phyloP scores from a whole-genome alignment of 2,113 vertebrate species.

The Pardalotus punctatus region DNA sequence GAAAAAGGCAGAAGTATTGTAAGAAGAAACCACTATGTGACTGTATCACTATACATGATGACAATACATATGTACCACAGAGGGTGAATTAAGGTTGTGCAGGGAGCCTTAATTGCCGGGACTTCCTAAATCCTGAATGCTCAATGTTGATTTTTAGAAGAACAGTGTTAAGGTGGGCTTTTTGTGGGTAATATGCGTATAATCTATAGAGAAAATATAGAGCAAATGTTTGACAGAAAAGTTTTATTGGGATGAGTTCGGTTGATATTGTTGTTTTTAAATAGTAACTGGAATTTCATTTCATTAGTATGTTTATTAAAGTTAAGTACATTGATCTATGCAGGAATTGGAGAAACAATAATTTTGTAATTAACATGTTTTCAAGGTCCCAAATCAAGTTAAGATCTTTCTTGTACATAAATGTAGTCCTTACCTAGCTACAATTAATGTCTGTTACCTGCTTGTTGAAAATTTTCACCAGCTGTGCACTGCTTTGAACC shows the following conservation, averaged over 20 bases:
- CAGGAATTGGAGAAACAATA: not conserved
- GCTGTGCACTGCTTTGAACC: not conserved
- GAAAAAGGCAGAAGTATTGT: not conserved
- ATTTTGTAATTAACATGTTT: not conserved
- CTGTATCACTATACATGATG: not conserved
- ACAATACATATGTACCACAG: not conserved
- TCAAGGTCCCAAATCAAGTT: not conserved
- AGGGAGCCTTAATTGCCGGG: not conserved
- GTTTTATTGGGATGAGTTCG: not conserved
- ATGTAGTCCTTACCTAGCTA: not conserved
- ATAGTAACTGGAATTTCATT: not conserved
- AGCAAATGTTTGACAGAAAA: not conserved
- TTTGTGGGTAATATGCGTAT: not conserved
- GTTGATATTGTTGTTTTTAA: not conserved
- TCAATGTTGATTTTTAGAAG: not conserved
- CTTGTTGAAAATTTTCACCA: not conserved
- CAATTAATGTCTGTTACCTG: rapidly evolving
- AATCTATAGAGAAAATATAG: not conserved
- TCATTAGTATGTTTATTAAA: not conserved
- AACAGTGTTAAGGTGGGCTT: not conserved
- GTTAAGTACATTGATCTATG: not conserved
- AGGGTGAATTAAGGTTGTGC: not conserved
- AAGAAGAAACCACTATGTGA: not conserved
- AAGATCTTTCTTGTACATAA: not conserved
- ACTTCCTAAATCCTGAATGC: not conserved